phyloP scores from a whole-genome alignment of 1,140 invertebrate species.

The Oryctes rhinoceros region DNA sequence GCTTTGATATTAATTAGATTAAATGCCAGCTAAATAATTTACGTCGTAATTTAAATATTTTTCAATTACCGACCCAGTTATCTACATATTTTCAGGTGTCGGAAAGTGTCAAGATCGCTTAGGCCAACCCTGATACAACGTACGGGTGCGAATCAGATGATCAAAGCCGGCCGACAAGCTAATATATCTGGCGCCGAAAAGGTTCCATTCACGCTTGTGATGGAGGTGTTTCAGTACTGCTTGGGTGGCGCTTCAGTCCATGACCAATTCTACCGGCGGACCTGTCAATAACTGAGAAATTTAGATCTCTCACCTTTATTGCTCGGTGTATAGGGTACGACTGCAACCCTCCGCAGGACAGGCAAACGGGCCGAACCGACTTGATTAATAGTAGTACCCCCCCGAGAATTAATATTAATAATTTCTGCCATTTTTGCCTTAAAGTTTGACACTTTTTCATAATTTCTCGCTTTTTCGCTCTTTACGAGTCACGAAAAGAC shows the following conservation, averaged over 20 bases:
- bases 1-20: no score
- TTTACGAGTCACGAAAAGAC: not conserved
- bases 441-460: conserved; percentile 31
- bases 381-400: conserved; percentile 34
- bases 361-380: not conserved
- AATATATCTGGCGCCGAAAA: conserved; percentile 53
- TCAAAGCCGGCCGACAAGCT: conserved; percentile 51
- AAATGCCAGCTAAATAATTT: no score
- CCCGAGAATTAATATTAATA: conserved; percentile 24
- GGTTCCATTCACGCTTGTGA: conserved; percentile 52
- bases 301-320: conserved; percentile 40
- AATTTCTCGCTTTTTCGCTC: conserved; percentile 29
- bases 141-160: conserved; percentile 49
- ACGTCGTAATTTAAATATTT: not conserved
- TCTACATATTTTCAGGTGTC: not conserved
- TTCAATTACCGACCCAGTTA: not conserved
- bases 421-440: conserved; percentile 28
- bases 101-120: not conserved
- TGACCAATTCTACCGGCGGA: conserved; percentile 47
- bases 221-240: conserved; percentile 51
- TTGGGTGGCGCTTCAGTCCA: conserved; percentile 51
- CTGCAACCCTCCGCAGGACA: not conserved
- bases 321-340: not conserved
- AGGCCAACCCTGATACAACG: conserved; percentile 13
- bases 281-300: conserved; percentile 38